Base-by-base conservation (phyloP, 2,797 vertebrate species). In the Cryptoprocta ferox region DNA sequence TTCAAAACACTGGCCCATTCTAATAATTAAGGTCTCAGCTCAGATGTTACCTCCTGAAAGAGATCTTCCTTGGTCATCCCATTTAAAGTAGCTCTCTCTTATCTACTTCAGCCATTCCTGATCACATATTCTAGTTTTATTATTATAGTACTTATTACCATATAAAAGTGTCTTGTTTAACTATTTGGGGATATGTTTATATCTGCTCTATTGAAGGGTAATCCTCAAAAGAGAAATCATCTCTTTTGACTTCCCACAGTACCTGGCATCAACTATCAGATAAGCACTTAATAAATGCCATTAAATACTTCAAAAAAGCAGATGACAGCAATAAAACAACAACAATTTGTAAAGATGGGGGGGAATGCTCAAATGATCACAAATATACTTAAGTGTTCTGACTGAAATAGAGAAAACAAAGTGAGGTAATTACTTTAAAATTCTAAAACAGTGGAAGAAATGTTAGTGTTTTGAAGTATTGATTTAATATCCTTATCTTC, bases 401-500 rank as follows among this genome's bases (percentile, higher is more conserved):
- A 90, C 6, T 88, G 28, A 96, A 93, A 87, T 63, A 91, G 48
- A 92, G 76, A 94, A 96, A 91, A 90, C 78, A 66, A 76, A 97
- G 66, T 84, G 26, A 88, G 48, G 78, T 61, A 65, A 89, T 90
- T 91, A 85, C 28, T 92, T 86, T 66, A 95, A 89, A 97, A 82
- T 78, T 86, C 30, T 63, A 92, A 91, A 65, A 59, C 10, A 87
- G 19, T 76, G 3, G 35, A 71, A 89, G 76, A 91, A 89, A 95
- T 88, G 28, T 91, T 83, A 89, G 7, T 61, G 18, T 91, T 97
- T 96, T 94, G 68, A 97, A 95, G 30, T 91, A 92, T 92, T 95
- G 88, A 95, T 80, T 92, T 97, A 97, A 95, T 96, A 96, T 91
- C 37, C 15, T 80, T 94, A 73, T 89, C 83, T 96, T 80, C 16